Evolutionary conservation across 2,888 invertebrate genomes (phyloP).

Genomic region (Acanthoscelides obtectus): DNA sequence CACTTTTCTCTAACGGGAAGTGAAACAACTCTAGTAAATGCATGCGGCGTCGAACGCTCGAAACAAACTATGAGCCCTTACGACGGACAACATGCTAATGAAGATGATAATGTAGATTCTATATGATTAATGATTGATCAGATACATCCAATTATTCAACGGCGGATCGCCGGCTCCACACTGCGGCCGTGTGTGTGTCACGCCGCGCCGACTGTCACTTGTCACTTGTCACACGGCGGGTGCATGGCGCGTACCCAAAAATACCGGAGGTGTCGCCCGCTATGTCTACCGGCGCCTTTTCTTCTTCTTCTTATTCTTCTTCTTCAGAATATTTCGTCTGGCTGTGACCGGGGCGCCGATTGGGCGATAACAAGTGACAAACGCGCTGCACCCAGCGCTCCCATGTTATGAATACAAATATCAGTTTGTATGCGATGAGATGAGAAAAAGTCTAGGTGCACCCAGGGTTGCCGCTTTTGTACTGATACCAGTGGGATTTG

Average conservation of each 20-base stretch:
- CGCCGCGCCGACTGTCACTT: neutral
- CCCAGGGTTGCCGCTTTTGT: too few species aligned
- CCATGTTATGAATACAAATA: constrained; percentile 48
- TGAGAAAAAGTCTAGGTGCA: neutral
- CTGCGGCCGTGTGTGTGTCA: neutral
- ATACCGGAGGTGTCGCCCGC: neutral
- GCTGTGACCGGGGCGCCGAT: constrained; percentile 52
- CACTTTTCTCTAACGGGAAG: too few species aligned
- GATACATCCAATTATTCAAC: neutral
- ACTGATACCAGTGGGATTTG: too few species aligned
- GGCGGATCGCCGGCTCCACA: neutral
- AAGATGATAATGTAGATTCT: neutral
- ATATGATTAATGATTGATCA: neutral
- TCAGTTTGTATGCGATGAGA: constrained; percentile 20
- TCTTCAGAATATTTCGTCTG: constrained; percentile 23
- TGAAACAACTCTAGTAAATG: too few species aligned
- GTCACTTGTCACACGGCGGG: neutral
- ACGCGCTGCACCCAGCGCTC: constrained; percentile 44
- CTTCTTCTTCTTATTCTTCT: neutral
- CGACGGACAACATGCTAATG: neutral
- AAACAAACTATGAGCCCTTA: neutral
- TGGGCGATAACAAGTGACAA: constrained; percentile 52
- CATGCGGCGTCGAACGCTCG: neutral
- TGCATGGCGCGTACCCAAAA: neutral
- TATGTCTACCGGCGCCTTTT: neutral